These are phyloP conservation scores for Cettia cetti DNA, from an alignment of 2,113 vertebrate genomes.

Conservation along the genomic window DNA sequence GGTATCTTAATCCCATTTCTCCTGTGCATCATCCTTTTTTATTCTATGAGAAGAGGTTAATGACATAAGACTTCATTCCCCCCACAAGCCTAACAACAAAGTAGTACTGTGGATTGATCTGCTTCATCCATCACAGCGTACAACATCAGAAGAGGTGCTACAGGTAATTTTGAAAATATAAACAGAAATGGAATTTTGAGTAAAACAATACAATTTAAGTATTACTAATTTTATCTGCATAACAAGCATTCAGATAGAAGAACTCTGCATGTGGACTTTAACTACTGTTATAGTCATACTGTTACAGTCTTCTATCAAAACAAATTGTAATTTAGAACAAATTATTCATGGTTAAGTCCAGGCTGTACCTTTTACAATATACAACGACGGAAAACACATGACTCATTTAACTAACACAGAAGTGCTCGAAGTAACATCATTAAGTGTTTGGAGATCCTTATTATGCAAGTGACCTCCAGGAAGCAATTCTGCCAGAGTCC, in stretches of 20 bases:
- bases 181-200: background rate
- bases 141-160: background rate
- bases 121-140: background rate
- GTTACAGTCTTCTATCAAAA: background rate
- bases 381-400: background rate
- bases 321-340: background rate
- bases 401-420: background rate
- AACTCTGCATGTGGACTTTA: fast-evolving
- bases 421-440: fast-evolving
- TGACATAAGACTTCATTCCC: background rate
- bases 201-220: background rate
- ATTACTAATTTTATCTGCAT: background rate
- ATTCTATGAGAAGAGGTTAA: background rate
- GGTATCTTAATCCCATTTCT: background rate
- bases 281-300: too few species aligned
- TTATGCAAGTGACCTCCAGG: background rate
- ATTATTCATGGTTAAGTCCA: background rate
- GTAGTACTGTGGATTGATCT: fast-evolving
- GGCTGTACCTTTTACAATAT: background rate
- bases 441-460: background rate
- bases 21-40: fast-evolving
- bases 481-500: background rate
- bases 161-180: background rate
- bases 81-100: background rate
- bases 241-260: background rate